A percentile compares a stretch with the other conserved stretches of the same genome.
Evolutionary conservation across 2,888 invertebrate genomes (phyloP).

Genomic region (Oasisia sp.): DNA sequence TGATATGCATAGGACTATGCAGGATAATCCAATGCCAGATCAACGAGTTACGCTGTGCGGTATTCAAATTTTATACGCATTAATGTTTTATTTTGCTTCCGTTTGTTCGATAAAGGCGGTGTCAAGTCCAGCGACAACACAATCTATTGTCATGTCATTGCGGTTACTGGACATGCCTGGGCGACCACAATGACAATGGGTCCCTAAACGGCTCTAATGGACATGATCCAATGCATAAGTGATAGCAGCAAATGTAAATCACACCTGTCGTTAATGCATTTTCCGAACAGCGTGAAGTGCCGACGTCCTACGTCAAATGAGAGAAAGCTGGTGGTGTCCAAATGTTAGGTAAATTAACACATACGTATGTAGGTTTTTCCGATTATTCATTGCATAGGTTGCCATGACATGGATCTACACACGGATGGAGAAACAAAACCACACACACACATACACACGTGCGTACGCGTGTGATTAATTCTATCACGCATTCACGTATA

Average conservation of each 20-base stretch:
- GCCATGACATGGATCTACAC: not conserved
- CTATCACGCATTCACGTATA: not conserved
- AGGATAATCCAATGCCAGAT: not conserved
- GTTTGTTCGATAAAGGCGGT: not conserved
- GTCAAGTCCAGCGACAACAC: not conserved
- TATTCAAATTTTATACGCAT: not conserved
- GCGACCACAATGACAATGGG: not conserved
- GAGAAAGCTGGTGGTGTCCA: not conserved
- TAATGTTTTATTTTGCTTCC: not conserved
- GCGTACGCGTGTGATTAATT: too few relatives aligned
- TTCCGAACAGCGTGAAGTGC: not conserved
- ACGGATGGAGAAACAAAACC: too few relatives aligned
- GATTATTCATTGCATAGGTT: too few relatives aligned
- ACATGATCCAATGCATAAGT: conserved; percentile 1
- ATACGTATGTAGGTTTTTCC: too few relatives aligned
- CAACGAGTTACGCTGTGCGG: not conserved
- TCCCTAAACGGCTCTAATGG: not conserved
- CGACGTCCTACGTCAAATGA: not conserved
- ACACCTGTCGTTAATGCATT: not conserved
- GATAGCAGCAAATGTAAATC: not conserved
- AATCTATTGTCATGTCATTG: not conserved
- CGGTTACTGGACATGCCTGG: not conserved
- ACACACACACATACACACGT: too few relatives aligned
- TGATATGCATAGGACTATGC: not conserved
- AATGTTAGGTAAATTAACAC: not conserved